Conservation (phyloP, 1,140 invertebrate genomes). For the Diploscapter pachys region DNA sequence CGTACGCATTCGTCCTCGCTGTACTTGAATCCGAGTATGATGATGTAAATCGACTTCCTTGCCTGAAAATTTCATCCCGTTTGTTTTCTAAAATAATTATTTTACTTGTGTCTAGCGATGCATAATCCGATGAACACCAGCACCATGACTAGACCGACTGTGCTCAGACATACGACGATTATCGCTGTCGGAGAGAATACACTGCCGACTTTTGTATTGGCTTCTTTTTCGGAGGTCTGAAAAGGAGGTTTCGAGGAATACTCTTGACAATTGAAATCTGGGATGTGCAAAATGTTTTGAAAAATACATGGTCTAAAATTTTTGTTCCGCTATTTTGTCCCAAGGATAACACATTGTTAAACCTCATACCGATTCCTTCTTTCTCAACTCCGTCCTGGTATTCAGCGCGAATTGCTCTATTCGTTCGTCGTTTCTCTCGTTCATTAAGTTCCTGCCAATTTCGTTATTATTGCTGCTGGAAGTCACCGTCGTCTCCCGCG, state of each 20-base stretch:
- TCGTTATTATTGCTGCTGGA: not conserved
- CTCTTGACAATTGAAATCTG: too few species aligned
- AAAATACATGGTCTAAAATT: too few species aligned
- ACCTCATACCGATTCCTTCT: too few species aligned
- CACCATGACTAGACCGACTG: slow-evolving; percentile 51
- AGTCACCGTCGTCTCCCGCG: not conserved
- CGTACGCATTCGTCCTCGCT: slow-evolving; percentile 43
- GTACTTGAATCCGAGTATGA: slow-evolving; percentile 41
- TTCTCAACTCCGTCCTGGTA: too few species aligned
- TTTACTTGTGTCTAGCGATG: slow-evolving; percentile 26
- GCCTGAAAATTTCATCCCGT: slow-evolving; percentile 5
- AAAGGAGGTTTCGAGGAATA: too few species aligned
- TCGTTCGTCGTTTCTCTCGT: too few species aligned
- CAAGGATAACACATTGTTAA: too few species aligned
- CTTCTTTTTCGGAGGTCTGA: slow-evolving; percentile 3
- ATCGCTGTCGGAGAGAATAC: slow-evolving; percentile 35
- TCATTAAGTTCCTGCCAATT: too few species aligned
- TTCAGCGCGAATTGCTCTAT: too few species aligned
- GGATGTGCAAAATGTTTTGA: too few species aligned
- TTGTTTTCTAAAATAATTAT: not conserved
- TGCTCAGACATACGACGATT: slow-evolving; percentile 47
- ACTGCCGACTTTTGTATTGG: slow-evolving; percentile 4
- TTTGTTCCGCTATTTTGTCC: too few species aligned
- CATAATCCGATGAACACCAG: slow-evolving; percentile 50
- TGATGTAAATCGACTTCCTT: slow-evolving; percentile 4